A percentile compares a stretch with the other conserved stretches of the same genome.
Conservation (phyloP, 1,140 invertebrate genomes). For the Tetramorium parvispinum region DNA sequence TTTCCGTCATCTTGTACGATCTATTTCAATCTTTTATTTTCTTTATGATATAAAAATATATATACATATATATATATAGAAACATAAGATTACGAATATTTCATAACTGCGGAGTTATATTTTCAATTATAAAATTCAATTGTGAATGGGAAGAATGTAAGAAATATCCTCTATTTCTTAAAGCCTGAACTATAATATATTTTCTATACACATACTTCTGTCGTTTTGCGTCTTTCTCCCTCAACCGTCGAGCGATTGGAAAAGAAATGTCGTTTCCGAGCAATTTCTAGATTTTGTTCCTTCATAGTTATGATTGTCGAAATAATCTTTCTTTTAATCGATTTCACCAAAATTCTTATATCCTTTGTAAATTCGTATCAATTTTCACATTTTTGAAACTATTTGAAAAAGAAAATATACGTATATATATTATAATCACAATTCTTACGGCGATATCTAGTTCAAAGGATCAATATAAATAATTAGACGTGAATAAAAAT, state of each 20-base stretch:
- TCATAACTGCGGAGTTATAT: not conserved
- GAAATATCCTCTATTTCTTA: conserved; percentile 18
- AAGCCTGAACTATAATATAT: not conserved
- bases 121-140: conserved; percentile 32
- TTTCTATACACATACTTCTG: not conserved
- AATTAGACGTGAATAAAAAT: too few relatives aligned
- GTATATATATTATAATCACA: too few relatives aligned
- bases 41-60: not conserved
- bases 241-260: not conserved
- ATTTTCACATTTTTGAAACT: not conserved
- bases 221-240: not conserved
- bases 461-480: too few relatives aligned
- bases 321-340: not conserved
- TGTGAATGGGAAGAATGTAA: not conserved
- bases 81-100: not conserved
- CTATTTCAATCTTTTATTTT: not conserved
- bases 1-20: not conserved
- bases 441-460: too few relatives aligned
- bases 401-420: not conserved
- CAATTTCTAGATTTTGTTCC: conserved; percentile 37
- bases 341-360: not conserved
- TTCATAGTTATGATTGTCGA: not conserved
- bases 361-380: not conserved
- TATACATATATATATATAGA: not conserved
- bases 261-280: conserved; percentile 10